Conservation (phyloP, 2,113 vertebrate species). For the Menura novaehollandiae region DNA sequence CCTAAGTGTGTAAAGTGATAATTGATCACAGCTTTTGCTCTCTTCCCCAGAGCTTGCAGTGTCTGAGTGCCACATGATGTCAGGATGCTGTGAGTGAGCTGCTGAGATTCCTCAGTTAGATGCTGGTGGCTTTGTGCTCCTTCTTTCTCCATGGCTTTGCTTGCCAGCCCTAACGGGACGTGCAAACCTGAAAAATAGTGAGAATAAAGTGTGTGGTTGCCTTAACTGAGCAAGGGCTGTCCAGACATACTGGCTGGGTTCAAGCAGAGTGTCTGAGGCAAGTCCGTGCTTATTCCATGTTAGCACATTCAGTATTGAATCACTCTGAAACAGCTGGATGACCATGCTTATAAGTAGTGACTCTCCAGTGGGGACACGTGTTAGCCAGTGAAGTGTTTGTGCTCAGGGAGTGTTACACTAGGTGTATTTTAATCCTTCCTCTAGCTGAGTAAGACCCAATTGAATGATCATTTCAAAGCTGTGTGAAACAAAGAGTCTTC, state of each 20-base stretch:
- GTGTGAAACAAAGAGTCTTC: not conserved
- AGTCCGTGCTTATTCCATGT: not conserved
- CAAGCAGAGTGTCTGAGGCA: not conserved
- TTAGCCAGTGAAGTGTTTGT: not conserved
- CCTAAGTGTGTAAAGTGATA: not conserved
- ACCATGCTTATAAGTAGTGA: not conserved
- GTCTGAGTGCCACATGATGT: accelerated
- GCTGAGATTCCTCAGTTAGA: not conserved
- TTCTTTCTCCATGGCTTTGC: not conserved
- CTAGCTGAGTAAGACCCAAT: not conserved
- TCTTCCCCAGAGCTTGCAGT: not conserved
- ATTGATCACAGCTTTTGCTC: not conserved
- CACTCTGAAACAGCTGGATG: not conserved
- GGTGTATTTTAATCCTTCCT: not conserved
- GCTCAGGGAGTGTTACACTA: not conserved
- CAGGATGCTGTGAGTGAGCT: not conserved
- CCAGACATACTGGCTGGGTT: not conserved
- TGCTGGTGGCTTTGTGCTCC: not conserved
- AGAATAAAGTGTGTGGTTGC: not conserved
- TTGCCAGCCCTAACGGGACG: not conserved
- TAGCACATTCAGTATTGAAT: not conserved
- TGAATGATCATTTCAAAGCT: not conserved
- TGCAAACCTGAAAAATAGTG: not conserved
- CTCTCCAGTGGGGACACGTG: not conserved
- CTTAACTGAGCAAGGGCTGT: not conserved